A percentile compares a stretch with the other conserved stretches of the same genome.
Conservation (phyloP, 2,113 vertebrate genomes). For the Callospermophilus lateralis region DNA sequence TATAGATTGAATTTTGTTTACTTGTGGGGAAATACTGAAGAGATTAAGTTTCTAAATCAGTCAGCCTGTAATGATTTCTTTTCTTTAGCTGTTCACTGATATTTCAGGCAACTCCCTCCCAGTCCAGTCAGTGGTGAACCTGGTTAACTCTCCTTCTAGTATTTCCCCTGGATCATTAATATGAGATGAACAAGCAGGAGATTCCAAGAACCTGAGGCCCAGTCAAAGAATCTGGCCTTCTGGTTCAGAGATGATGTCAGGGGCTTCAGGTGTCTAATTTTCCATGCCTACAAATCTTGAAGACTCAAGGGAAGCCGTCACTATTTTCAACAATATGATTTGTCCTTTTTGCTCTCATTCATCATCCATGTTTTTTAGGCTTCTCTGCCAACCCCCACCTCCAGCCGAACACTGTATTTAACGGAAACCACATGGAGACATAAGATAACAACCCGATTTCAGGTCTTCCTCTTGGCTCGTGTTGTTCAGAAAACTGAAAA, state of each 20-base stretch:
- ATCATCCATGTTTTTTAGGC: background rate
- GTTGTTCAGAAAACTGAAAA: slow-evolving; percentile 38
- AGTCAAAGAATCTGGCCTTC: slow-evolving; percentile 33
- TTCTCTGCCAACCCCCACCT: background rate
- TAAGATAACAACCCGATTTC: background rate
- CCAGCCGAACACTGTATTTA: background rate
- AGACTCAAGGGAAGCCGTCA: background rate
- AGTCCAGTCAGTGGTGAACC: background rate
- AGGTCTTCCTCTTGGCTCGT: background rate
- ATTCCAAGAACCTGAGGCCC: background rate
- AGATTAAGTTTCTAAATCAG: slow-evolving; percentile 54
- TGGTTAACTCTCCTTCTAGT: slow-evolving; percentile 36
- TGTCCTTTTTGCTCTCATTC: too few species aligned
- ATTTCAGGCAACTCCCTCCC: slow-evolving; percentile 50
- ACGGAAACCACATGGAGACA: slow-evolving; percentile 3
- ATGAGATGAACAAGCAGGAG: slow-evolving; percentile 18
- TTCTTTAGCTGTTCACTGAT: slow-evolving; percentile 5
- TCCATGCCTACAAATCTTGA: background rate
- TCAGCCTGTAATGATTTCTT: slow-evolving; percentile 6
- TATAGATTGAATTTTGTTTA: slow-evolving; percentile 11
- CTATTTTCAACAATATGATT: background rate
- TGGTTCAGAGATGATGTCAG: background rate
- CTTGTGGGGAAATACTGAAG: background rate
- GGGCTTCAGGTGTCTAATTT: slow-evolving; percentile 17
- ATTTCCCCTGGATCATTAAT: slow-evolving; percentile 36